Base-by-base conservation (phyloP, 2,797 vertebrate species). In the Danio tinwini region DNA sequence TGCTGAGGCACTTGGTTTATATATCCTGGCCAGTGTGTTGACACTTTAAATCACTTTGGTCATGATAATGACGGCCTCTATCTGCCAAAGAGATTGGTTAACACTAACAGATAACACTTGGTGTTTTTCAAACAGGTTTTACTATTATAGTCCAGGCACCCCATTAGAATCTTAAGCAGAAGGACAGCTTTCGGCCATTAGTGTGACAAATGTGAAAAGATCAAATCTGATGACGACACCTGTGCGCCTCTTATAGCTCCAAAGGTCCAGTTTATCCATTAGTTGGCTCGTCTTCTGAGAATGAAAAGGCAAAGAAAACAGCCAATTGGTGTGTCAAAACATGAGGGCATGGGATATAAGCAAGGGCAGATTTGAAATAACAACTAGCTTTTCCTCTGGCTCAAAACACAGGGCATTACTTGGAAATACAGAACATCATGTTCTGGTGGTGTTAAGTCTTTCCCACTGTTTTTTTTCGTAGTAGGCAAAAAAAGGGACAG, bases 21-120 rank as follows among this genome's bases (percentile, higher is more conserved):
- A 78, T 83, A 70, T 85, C 74, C 86, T 87, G 83, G 81, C 88
- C 84, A 65, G 69, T 77, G 73, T 84, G 80, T 85, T 86, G 74
- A 87, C 75, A 82, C 75, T 85, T 76, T n/a, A 80, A 88, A 88
- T 88, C 45, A 82, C 77, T 84, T 83, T 82, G 85, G 89, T 89
- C 85, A 87, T 87, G 86, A 87, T 88, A 88, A 90, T 86, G 82
- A 89, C 44, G 64, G 78, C 69, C 71, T 89, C 49, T 55, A 77
- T 87, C 82, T 90, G 85, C 89, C 88, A 89, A 82, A 87, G 78
- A 65, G 40, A 82, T 87, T 85, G 84, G 81, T 91, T 88, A 90
- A 89, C 84, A 88, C 78, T 87, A 88, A 91, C 87, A 89, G 67
- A 86, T 90, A 88, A 89, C 84, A 89, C 55, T 73, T 90, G 86